Evolutionary conservation across 2,797 vertebrate species (phyloP).

Genomic region (Gymnocypris eckloni): DNA sequence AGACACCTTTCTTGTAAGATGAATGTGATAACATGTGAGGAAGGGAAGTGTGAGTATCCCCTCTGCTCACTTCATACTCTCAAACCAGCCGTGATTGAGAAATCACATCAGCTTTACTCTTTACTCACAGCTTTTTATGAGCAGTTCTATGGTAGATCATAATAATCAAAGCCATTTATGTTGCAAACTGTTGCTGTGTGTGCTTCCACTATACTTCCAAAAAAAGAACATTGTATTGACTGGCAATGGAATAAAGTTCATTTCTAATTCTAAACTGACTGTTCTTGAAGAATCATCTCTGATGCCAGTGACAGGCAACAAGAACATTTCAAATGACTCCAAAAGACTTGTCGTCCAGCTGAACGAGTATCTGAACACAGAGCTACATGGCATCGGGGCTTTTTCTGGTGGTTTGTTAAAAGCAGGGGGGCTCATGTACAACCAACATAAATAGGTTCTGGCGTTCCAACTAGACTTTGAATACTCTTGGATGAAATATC

Average conservation of each 20-base stretch:
- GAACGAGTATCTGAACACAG: not conserved
- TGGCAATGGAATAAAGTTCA: not conserved
- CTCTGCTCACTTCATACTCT: slow-evolving; percentile 27
- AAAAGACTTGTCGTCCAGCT: not conserved
- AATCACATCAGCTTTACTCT: slow-evolving; percentile 24
- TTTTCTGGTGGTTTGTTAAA: slow-evolving; percentile 33
- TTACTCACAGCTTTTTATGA: not conserved
- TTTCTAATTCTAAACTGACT: not conserved
- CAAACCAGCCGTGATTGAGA: not conserved
- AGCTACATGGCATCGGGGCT: slow-evolving; percentile 43
- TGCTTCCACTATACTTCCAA: not conserved
- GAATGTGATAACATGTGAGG: slow-evolving; percentile 6
- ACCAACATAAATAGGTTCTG: slow-evolving; percentile 47
- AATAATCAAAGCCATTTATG: not conserved
- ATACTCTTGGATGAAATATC: slow-evolving; percentile 50
- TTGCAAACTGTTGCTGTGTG: not conserved
- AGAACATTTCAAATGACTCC: slow-evolving; percentile 2
- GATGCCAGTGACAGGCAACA: not conserved
- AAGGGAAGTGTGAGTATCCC: slow-evolving; percentile 25
- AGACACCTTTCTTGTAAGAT: not conserved
- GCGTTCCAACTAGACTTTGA: slow-evolving; percentile 12
- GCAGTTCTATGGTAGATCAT: not conserved
- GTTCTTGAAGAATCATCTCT: not conserved
- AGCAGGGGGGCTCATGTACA: slow-evolving; percentile 29
- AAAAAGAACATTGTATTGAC: not conserved